Evolutionary conservation across 2,113 vertebrate species (phyloP).

Genomic region (Caloenas nicobarica): DNA sequence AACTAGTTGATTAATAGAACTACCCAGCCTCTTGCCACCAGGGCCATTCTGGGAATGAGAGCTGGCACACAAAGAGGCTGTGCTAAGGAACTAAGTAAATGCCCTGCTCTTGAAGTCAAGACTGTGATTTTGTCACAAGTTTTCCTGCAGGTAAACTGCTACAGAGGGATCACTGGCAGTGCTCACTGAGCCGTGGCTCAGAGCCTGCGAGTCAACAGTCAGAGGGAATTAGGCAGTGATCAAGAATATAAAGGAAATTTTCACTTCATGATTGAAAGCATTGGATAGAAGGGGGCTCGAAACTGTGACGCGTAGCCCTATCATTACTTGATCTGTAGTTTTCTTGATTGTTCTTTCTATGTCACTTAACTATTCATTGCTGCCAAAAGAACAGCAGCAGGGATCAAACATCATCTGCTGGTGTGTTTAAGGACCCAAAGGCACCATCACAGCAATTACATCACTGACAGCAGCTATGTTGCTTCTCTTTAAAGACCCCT

Average conservation of each 20-base stretch:
- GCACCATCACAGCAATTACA: background rate
- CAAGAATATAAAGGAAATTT: background rate
- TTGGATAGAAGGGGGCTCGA: background rate
- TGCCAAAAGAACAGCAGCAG: background rate
- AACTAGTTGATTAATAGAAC: background rate
- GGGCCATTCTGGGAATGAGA: background rate
- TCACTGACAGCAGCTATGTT: slow-evolving; percentile 15
- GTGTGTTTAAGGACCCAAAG: slow-evolving; percentile 4
- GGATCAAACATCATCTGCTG: background rate
- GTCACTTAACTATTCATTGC: background rate
- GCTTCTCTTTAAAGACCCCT: slow-evolving; percentile 31
- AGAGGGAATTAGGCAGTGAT: background rate
- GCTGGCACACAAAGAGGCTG: background rate
- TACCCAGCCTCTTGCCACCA: background rate
- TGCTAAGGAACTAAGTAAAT: background rate
- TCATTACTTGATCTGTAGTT: background rate
- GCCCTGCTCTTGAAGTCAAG: background rate
- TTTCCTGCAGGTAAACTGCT: background rate
- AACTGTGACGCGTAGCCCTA: background rate
- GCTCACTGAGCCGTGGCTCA: background rate
- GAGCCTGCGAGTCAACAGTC: background rate
- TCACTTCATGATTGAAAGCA: background rate
- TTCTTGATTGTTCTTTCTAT: background rate
- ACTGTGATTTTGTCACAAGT: background rate
- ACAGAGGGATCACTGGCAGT: background rate